phyloP scores from a whole-genome alignment of 2,888 invertebrate genomes.

The Endotricha flammealis region DNA sequence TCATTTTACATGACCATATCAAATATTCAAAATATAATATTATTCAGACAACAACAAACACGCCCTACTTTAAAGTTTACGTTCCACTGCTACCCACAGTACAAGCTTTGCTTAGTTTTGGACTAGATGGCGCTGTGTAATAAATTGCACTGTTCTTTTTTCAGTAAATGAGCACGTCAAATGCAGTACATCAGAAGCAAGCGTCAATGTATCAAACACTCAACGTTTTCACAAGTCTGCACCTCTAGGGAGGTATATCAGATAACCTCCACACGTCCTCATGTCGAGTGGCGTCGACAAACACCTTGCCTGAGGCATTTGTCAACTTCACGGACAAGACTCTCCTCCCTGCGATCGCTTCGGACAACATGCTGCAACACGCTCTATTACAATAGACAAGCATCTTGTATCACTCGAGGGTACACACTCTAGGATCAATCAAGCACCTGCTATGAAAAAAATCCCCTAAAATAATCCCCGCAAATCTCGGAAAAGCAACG shows the following conservation, averaged over 20 bases:
- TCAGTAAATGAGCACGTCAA: neutral
- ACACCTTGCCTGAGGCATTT: conserved; percentile 55
- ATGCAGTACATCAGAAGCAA: neutral
- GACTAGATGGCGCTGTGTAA: too few species aligned
- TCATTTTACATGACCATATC: too few species aligned
- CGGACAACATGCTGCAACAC: conserved; percentile 31
- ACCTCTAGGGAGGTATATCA: conserved; percentile 22
- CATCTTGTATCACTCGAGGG: conserved; percentile 24
- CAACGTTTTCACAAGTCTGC: conserved; percentile 13
- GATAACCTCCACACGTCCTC: conserved; percentile 29
- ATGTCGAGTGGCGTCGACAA: conserved; percentile 45
- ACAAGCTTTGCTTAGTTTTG: too few species aligned
- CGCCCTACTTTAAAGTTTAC: too few species aligned
- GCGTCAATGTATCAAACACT: conserved; percentile 15
- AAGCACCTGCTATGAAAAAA: conserved; percentile 12
- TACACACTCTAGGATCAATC: conserved; percentile 17
- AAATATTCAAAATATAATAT: too few species aligned
- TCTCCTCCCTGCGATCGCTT: conserved; percentile 25
- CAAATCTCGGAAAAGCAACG: conserved; percentile 27
- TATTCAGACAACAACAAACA: too few species aligned
- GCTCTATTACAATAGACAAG: conserved; percentile 24
- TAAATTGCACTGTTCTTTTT: too few species aligned
- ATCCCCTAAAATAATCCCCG: conserved; percentile 23
- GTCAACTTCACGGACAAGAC: conserved; percentile 57
- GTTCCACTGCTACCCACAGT: too few species aligned